These are phyloP conservation scores for Xenops minutus DNA, from an alignment of 2,797 vertebrate species.

Conservation along the genomic window DNA sequence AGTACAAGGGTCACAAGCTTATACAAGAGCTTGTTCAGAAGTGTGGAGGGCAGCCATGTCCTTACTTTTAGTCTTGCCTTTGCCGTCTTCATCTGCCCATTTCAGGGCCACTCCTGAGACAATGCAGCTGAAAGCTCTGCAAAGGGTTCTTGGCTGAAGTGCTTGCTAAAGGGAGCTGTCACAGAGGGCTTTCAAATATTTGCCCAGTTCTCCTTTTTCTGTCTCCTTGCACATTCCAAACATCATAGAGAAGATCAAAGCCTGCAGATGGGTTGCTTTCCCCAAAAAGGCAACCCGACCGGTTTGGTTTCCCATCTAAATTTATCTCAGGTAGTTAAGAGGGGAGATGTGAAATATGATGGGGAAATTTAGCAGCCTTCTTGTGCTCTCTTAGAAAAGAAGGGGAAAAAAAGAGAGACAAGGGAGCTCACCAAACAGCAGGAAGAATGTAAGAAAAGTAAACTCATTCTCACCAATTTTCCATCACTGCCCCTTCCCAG, in stretches of 20 bases:
- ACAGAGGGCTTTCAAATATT: neutral
- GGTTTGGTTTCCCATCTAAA: slow-evolving; percentile 52
- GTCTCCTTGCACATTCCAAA: slow-evolving; percentile 27
- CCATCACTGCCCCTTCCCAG: accelerated
- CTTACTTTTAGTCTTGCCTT: neutral
- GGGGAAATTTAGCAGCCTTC: neutral
- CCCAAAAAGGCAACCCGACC: slow-evolving; percentile 28
- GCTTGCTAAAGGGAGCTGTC: neutral
- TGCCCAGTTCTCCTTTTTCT: slow-evolving; percentile 21
- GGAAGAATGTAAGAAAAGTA: neutral
- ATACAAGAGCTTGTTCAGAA: neutral
- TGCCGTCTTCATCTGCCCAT: neutral
- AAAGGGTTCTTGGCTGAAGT: slow-evolving; percentile 1
- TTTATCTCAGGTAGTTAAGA: slow-evolving; percentile 6
- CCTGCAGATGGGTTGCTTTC: slow-evolving; percentile 1
- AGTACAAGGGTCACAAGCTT: neutral
- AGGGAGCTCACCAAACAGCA: neutral
- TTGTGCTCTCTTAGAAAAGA: neutral
- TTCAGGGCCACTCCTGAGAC: slow-evolving; percentile 2
- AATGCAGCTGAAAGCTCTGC: neutral
- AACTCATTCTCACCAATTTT: neutral
- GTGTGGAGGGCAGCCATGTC: neutral
- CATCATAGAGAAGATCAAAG: slow-evolving; percentile 40
- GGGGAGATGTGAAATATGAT: neutral
- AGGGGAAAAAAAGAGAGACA: neutral